Conservation (phyloP, 2,888 invertebrate species). For the Agrilus cyanescens region DNA sequence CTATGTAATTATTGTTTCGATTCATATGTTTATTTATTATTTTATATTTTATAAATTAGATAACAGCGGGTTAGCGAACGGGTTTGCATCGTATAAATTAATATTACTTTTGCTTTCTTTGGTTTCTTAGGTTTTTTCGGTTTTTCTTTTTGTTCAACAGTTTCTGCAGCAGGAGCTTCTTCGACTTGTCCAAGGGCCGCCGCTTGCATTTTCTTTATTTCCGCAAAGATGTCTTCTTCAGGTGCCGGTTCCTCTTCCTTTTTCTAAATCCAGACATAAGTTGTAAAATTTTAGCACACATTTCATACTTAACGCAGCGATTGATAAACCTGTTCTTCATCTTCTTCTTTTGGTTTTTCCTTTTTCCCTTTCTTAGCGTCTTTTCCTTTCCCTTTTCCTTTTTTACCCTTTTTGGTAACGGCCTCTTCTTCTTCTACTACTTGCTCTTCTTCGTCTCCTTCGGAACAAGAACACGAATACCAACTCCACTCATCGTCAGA, state of each 20-base stretch:
- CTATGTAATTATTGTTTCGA: background rate
- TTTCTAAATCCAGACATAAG: background rate
- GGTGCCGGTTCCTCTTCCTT: background rate
- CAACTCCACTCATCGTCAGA: too few species aligned
- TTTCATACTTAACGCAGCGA: background rate
- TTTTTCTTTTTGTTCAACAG: too few species aligned
- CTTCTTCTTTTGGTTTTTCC: constrained; percentile 2
- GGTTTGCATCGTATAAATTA: too few species aligned
- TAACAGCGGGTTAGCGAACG: too few species aligned
- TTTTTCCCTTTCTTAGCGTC: constrained; percentile 3
- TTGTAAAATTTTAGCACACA: background rate
- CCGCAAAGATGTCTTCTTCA: constrained; percentile 10
- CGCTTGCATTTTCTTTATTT: constrained; percentile 11
- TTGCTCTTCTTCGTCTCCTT: background rate
- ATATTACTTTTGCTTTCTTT: too few species aligned
- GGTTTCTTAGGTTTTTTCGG: too few species aligned
- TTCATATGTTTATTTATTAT: background rate
- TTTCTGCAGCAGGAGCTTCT: background rate
- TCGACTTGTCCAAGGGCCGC: constrained; percentile 6
- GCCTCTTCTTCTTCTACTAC: constrained; percentile 2
- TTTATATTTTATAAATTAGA: too few species aligned
- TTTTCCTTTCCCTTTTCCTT: constrained; percentile 4
- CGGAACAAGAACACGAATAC: too few species aligned
- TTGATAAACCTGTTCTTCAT: background rate
- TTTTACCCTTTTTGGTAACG: constrained; percentile 5